phyloP scores from a whole-genome alignment of 2,888 invertebrate genomes.

The Poecilus cupreus region DNA sequence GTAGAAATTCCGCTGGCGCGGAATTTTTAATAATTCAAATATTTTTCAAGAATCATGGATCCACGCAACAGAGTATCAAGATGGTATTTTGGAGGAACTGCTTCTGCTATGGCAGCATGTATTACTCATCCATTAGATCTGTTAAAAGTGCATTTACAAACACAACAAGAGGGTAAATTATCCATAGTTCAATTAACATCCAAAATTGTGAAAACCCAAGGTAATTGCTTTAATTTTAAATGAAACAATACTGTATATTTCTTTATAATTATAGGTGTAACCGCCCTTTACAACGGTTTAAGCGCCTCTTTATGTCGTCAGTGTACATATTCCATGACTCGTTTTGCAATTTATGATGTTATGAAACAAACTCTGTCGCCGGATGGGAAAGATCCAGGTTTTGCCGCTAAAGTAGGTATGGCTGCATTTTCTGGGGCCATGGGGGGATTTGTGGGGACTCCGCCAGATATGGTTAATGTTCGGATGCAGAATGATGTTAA shows the following conservation, averaged over 20 bases:
- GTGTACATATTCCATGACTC: constrained; percentile 94
- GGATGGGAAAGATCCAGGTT: constrained; percentile 70
- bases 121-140: constrained; percentile 98
- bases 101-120: constrained; percentile 95
- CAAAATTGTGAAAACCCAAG: constrained; percentile 89
- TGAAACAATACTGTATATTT: not conserved
- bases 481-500: constrained; percentile 99
- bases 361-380: constrained; percentile 79
- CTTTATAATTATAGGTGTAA: constrained; percentile 74
- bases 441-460: constrained; percentile 96
- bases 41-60: constrained; percentile 48
- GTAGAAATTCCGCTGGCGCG: no score
- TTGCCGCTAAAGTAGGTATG: constrained; percentile 80
- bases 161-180: constrained; percentile 91
- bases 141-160: constrained; percentile 97
- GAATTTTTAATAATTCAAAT: no score
- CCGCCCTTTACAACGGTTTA: constrained; percentile 96
- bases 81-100: constrained; percentile 99
- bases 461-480: constrained; percentile 98
- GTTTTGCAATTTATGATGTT: constrained; percentile 83
- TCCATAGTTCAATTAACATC: constrained; percentile 83
- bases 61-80: constrained; percentile 74
- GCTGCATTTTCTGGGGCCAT: constrained; percentile 90
- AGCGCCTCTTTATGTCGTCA: constrained; percentile 95
- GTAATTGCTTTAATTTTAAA: constrained; percentile 68